These are phyloP conservation scores for Muscicapa striata DNA, from an alignment of 2,797 vertebrate genomes.

Conservation along the genomic window DNA sequence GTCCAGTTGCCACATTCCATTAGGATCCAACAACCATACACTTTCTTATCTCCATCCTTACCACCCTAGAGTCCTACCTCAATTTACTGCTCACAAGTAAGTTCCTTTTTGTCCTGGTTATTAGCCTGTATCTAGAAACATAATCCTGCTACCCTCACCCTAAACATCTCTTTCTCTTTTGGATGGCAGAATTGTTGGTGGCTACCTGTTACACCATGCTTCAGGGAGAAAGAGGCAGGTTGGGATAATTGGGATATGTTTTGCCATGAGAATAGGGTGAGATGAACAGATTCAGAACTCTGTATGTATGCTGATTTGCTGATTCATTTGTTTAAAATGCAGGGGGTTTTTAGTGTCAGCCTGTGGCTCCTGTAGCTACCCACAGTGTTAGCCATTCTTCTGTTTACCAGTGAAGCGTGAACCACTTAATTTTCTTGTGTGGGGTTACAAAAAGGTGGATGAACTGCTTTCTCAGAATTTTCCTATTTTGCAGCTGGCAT, in stretches of 20 bases:
- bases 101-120: not conserved
- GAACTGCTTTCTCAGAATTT: not conserved
- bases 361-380: not conserved
- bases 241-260: not conserved
- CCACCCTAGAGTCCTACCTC: not conserved
- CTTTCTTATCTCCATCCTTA: not conserved
- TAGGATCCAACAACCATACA: not conserved
- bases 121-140: not conserved
- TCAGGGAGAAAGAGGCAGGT: not conserved
- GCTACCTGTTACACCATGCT: accelerated
- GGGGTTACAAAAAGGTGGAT: not conserved
- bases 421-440: not conserved
- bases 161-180: not conserved
- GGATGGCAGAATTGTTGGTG: not conserved
- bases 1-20: not conserved
- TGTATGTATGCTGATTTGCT: not conserved
- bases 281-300: not conserved
- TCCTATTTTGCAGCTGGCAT: not conserved
- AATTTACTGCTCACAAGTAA: not conserved
- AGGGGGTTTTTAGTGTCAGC: not conserved
- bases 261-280: not conserved
- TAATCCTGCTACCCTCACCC: not conserved
- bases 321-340: not conserved
- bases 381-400: not conserved
- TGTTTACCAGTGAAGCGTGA: not conserved